Conservation (phyloP, 2,797 vertebrate genomes). For the Geotrypetes seraphini region DNA sequence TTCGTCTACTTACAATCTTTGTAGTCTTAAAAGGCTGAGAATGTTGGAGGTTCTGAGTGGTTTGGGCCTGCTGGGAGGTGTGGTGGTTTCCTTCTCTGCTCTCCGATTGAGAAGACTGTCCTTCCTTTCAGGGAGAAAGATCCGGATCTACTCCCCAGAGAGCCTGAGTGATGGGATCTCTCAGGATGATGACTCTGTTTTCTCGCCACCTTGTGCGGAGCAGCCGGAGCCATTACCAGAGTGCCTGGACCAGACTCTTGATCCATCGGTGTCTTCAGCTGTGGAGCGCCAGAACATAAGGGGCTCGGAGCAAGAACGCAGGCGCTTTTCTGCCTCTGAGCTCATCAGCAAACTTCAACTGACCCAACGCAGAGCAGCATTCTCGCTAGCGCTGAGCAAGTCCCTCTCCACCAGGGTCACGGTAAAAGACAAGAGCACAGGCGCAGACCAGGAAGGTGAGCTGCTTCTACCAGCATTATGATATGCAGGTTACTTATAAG, state of each 20-base stretch:
- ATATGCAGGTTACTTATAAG: too few relatives aligned
- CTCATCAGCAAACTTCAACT: conserved; percentile 79
- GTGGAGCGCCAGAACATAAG: conserved; percentile 18
- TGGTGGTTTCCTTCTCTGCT: too few relatives aligned
- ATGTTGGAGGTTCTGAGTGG: too few relatives aligned
- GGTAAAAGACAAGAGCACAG: conserved; percentile 54
- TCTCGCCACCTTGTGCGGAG: too few relatives aligned
- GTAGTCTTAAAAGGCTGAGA: too few relatives aligned
- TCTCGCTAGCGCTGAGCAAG: conserved; percentile 73
- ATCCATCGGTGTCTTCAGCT: background rate
- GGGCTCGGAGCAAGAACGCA: conserved; percentile 61
- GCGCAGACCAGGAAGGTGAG: conserved; percentile 30
- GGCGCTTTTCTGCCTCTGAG: conserved; percentile 80
- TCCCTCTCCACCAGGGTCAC: conserved; percentile 63
- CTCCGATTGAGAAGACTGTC: too few relatives aligned
- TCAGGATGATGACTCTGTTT: conserved; percentile 51
- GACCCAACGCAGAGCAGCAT: conserved; percentile 67
- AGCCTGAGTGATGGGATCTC: conserved; percentile 54
- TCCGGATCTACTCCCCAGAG: conserved; percentile 73
- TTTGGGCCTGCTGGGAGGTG: too few relatives aligned
- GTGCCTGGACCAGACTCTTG: background rate
- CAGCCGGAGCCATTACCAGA: conserved; percentile 37
- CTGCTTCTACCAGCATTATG: too few relatives aligned
- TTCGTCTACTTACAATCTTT: too few relatives aligned
- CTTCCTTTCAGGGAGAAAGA: conserved; percentile 63